These are phyloP conservation scores for Chironomus tentans DNA, from an alignment of 2,888 invertebrate species.

Conservation along the genomic window DNA sequence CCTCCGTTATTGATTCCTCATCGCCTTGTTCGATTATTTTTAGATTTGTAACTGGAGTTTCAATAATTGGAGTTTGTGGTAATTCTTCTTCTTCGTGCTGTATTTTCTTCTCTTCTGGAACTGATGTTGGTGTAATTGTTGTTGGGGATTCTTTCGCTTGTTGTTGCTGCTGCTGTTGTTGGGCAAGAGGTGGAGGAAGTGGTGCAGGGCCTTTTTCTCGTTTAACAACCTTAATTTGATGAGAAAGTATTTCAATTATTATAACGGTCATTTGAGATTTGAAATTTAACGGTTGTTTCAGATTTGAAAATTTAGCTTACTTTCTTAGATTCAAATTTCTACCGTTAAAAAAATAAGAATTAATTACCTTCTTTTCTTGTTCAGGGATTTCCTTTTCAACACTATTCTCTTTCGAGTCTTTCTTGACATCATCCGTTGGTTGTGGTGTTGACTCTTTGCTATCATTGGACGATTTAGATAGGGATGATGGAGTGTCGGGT, in stretches of 20 bases:
- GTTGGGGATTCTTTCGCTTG: background rate
- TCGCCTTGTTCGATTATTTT: constrained; percentile 35
- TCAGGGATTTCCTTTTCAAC: constrained; percentile 35
- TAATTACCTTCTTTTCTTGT: constrained; percentile 38
- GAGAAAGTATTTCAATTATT: background rate
- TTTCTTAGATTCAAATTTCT: too few species aligned
- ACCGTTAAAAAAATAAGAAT: too few species aligned
- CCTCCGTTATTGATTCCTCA: constrained; percentile 27
- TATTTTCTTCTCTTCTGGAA: background rate
- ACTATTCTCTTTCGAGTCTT: constrained; percentile 29
- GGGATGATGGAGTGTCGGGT: constrained; percentile 42
- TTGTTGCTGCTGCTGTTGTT: background rate
- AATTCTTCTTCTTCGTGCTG: constrained; percentile 27
- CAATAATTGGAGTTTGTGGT: constrained; percentile 30
- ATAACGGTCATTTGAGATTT: background rate
- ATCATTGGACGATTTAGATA: constrained; percentile 37
- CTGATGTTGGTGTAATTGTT: background rate
- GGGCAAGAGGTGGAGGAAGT: constrained; percentile 44
- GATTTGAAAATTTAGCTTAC: too few species aligned
- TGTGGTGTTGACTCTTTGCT: constrained; percentile 40
- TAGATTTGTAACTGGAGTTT: constrained; percentile 32
- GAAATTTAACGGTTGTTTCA: background rate
- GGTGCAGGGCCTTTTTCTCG: constrained; percentile 79
- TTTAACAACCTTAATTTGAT: constrained; percentile 52
- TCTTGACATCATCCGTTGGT: constrained; percentile 28